A percentile compares a stretch with the other conserved stretches of the same genome.
phyloP scores from a whole-genome alignment of 2,797 vertebrate species.

The Lutjanus argentimaculatus region DNA sequence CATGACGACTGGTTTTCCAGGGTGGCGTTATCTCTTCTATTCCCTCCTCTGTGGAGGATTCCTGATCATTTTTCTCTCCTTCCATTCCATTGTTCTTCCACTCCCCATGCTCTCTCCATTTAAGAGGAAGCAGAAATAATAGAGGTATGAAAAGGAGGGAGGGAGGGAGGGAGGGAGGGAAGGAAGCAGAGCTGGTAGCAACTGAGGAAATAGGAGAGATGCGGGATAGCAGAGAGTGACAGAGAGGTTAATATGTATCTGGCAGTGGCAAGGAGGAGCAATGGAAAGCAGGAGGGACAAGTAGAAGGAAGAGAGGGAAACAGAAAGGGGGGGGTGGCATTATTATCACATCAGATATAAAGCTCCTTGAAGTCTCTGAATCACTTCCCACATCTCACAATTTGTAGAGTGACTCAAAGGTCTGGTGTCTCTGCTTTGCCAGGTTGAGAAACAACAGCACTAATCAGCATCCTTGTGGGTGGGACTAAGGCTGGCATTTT shows the following conservation, averaged over 20 bases:
- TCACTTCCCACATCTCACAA: constrained; percentile 28
- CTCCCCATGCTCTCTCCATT: constrained; percentile 19
- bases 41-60: constrained; percentile 35
- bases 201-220: constrained; percentile 47
- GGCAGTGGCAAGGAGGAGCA: constrained; percentile 12
- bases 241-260: constrained; percentile 66
- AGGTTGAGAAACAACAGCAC: constrained; percentile 5
- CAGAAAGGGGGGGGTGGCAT: constrained; percentile 21
- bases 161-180: not conserved
- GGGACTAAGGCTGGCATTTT: not conserved
- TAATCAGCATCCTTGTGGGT: constrained; percentile 21
- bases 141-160: constrained; percentile 21
- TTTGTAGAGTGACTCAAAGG: constrained; percentile 20
- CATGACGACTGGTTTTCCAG: constrained; percentile 73
- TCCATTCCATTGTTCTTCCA: constrained; percentile 32
- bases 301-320: constrained; percentile 15
- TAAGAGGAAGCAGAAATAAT: constrained; percentile 23
- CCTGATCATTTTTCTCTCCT: constrained; percentile 57
- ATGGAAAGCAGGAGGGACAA: constrained; percentile 30
- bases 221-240: constrained; percentile 51
- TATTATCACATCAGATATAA: constrained; percentile 49
- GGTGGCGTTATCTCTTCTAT: constrained; percentile 49
- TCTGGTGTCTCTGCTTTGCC: constrained; percentile 14
- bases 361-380: constrained; percentile 50
- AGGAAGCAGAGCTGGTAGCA: constrained; percentile 28